These are phyloP conservation scores for Cynoglossus semilaevis DNA, from an alignment of 2,113 vertebrate species.

Conservation along the genomic window DNA sequence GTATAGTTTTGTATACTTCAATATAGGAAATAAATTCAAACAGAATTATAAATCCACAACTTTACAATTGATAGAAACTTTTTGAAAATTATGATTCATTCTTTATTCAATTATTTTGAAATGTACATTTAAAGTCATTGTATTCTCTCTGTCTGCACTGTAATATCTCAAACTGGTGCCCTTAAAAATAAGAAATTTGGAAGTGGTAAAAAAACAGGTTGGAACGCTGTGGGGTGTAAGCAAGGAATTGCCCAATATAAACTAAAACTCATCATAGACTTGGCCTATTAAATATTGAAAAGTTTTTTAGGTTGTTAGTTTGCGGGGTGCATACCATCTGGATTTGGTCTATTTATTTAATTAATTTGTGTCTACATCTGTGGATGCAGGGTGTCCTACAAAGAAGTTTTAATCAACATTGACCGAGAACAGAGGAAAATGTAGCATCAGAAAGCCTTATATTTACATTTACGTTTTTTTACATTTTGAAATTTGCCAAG, in stretches of 20 bases:
- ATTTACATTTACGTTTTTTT: too few species aligned
- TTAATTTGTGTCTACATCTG: slow-evolving; percentile 50
- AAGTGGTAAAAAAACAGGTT: slow-evolving; percentile 20
- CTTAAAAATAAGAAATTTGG: slow-evolving; percentile 14
- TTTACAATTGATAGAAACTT: too few species aligned
- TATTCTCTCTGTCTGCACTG: neutral
- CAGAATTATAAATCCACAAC: too few species aligned
- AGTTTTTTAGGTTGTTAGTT: slow-evolving; percentile 45
- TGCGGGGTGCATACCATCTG: slow-evolving; percentile 43
- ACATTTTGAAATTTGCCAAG: neutral
- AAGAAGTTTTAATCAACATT: slow-evolving; percentile 37
- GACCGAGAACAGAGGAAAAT: slow-evolving; percentile 27
- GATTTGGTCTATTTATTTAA: slow-evolving; percentile 50
- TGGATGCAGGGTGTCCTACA: slow-evolving; percentile 20
- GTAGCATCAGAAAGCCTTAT: slow-evolving; percentile 6
- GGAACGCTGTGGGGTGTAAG: slow-evolving; percentile 42
- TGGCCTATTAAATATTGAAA: slow-evolving; percentile 60
- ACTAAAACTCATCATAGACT: slow-evolving; percentile 49
- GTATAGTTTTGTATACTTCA: too few species aligned
- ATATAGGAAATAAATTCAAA: too few species aligned
- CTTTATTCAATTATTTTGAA: too few species aligned
- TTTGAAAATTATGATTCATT: too few species aligned
- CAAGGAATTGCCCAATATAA: slow-evolving; percentile 62
- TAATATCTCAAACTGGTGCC: slow-evolving; percentile 4
- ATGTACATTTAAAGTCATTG: neutral